Conservation (phyloP, 2,113 vertebrate species). For the Eubucco bourcierii region DNA sequence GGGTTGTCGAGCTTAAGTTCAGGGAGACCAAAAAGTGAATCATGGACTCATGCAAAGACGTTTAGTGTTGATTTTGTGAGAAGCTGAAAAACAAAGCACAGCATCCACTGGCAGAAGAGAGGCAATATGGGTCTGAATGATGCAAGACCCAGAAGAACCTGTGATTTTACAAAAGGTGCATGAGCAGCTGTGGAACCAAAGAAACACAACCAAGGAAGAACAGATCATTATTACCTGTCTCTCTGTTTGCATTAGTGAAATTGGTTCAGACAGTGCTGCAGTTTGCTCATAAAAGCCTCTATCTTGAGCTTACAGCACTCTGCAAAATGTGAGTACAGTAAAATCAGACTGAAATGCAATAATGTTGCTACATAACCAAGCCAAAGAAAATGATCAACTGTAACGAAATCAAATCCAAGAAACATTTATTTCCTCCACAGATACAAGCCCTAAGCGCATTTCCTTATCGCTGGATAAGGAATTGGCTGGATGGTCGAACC, state of each 20-base stretch:
- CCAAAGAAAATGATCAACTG: background rate
- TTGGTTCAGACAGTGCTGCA: background rate
- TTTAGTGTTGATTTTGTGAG: background rate
- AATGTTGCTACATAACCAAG: background rate
- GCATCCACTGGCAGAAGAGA: background rate
- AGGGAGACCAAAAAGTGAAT: background rate
- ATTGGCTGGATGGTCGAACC: too few species aligned
- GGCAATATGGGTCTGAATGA: background rate
- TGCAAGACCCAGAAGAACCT: background rate
- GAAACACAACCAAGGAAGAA: background rate
- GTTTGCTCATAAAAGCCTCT: background rate
- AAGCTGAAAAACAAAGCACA: background rate
- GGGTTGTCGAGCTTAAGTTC: background rate
- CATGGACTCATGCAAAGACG: background rate
- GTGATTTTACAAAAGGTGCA: background rate
- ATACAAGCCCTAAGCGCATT: background rate
- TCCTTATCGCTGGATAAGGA: too few species aligned
- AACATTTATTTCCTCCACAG: background rate
- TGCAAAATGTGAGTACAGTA: background rate
- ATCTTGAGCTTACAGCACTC: background rate
- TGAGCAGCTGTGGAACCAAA: background rate
- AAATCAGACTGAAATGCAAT: background rate
- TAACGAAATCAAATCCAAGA: conserved; percentile 10
- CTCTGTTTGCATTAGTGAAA: background rate
- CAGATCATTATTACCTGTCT: background rate